Evolutionary conservation across 2,113 vertebrate genomes (phyloP), one percentile per base, ranked within the genome.

Genomic region (Serinus canaria): DNA sequence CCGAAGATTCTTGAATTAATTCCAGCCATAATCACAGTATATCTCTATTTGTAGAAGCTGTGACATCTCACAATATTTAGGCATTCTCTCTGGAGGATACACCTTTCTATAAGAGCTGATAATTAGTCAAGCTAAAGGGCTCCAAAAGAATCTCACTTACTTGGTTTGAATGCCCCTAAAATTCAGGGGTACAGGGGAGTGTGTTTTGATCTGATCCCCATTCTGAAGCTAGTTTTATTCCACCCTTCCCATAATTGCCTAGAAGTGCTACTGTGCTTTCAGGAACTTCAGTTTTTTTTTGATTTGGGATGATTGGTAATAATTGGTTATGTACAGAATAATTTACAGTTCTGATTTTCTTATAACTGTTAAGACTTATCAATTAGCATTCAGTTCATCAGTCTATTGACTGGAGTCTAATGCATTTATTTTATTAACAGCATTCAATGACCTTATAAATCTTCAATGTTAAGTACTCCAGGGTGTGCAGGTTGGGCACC

Each of bases 1-100:
- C 87, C 92, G 79, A 96, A 96, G 87, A 95, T 94, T 92, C 86
- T 97, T 97, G 89, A 97, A 97, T 96, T 97, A 97, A 97, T 97
- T 97, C 95, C 96, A 98, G 89, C 24, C 88, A 94, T 96, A 95
- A 97, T 97, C 92, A 93, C 91, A 87, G 93, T 92, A 91, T 96
- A 89, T 93, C 77, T 94, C 80, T 98, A 97, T 97, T 97, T 97
- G 96, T 97, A 96, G 96, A 85, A 96, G 93, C 84, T 15, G 47
- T 72, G 84, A 75, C 87, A 95, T 95, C 82, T 94, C 74, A 87
- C 73, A 95, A 79, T 94, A 96, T 94, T 97, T 93, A 96, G 87
- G 83, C 63, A 39, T 93, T 95, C 52, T 95, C 22, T 93, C 68
- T 93, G 55, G 93, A 94, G 73, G 50, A 89, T 90, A 88, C 37